A percentile compares a stretch with the other conserved stretches of the same genome.
Evolutionary conservation across 2,113 vertebrate species (phyloP).

Genomic region (Lophochroa leadbeateri): DNA sequence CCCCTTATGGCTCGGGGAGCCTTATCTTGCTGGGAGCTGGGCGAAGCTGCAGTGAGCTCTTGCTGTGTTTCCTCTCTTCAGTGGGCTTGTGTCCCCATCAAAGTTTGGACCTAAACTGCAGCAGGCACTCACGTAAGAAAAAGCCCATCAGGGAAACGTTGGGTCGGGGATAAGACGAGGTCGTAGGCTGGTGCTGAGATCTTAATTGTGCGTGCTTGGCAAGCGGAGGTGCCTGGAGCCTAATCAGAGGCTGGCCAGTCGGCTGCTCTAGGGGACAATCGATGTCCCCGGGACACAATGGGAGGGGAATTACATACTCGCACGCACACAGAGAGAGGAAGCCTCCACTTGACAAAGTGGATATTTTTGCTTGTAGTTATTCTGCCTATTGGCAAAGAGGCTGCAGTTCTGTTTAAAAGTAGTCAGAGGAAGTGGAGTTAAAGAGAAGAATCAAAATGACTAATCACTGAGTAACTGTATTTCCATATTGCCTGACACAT

Average conservation of each 20-base stretch:
- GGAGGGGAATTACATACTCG: background rate
- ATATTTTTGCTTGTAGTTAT: background rate
- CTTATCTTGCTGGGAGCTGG: background rate
- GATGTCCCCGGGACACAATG: background rate
- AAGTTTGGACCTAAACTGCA: background rate
- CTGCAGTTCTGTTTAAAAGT: background rate
- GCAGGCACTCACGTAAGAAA: background rate
- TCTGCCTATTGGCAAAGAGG: background rate
- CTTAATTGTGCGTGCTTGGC: background rate
- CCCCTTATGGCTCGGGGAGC: accelerated
- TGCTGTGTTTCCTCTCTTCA: background rate
- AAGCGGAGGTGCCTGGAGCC: background rate
- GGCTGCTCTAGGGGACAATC: background rate
- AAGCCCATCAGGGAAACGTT: background rate
- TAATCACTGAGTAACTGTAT: background rate
- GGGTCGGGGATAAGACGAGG: background rate
- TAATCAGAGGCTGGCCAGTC: background rate
- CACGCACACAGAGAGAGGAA: conserved; percentile 35
- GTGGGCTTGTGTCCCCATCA: background rate
- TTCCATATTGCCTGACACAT: background rate
- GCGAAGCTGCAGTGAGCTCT: background rate
- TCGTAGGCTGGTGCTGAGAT: background rate
- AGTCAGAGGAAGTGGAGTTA: background rate
- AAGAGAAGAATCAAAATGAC: background rate
- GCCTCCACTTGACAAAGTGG: conserved; percentile 24